These are phyloP conservation scores for Chondrosia reniformis DNA, from an alignment of 37 sponge, comb jelly and placozoan species.

Conservation along the genomic window DNA sequence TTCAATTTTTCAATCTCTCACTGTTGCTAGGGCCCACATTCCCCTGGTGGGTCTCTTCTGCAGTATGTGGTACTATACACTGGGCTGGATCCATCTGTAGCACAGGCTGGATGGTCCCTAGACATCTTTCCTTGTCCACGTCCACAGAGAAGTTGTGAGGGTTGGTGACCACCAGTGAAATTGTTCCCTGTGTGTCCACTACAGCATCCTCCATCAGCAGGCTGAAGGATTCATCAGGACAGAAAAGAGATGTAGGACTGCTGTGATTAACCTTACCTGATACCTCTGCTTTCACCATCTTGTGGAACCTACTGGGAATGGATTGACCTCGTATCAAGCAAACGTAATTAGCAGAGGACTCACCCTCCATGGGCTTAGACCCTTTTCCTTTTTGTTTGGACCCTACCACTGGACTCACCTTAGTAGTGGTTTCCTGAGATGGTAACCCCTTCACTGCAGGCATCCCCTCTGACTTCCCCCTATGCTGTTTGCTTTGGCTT, in stretches of 20 bases:
- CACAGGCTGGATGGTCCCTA: neutral
- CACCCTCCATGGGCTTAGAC: neutral
- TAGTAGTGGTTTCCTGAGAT: no score
- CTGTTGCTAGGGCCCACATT: neutral
- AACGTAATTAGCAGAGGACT: neutral
- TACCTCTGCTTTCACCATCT: conserved; percentile 1
- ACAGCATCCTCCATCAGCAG: conserved; percentile 1
- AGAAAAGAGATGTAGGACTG: conserved; percentile 4
- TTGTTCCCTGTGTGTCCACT: neutral
- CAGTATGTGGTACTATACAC: neutral
- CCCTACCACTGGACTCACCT: no score
- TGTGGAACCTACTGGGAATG: conserved; percentile 22
- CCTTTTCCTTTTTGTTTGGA: no score
- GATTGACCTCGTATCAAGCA: conserved; percentile 28
- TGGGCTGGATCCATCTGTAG: neutral
- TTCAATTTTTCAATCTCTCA: neutral
- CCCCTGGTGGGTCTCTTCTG: neutral
- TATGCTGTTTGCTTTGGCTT: no score
- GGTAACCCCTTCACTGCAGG: no score
- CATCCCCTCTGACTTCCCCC: no score
- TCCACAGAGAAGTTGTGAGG: neutral
- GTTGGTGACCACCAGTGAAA: neutral
- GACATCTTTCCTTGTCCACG: neutral
- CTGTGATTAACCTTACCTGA: neutral
- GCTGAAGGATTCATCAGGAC: neutral